phyloP scores from a whole-genome alignment of 2,113 vertebrate genomes.

The Syrmaticus mikado region DNA sequence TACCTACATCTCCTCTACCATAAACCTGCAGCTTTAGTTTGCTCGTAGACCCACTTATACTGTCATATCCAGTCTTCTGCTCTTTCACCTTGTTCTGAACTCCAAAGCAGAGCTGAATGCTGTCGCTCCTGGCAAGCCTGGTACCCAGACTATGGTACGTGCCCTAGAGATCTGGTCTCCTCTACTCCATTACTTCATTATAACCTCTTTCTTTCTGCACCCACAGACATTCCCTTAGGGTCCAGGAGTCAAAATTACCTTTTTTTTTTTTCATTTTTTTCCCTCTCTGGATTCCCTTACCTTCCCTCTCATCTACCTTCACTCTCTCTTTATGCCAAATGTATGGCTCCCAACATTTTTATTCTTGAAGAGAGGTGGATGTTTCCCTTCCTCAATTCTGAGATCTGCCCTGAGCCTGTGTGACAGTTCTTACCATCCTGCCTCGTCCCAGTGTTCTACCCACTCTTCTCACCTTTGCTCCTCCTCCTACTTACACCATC shows the following conservation, averaged over 20 bases:
- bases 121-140: neutral
- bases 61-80: neutral
- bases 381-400: neutral
- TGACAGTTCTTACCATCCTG: neutral
- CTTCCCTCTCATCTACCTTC: neutral
- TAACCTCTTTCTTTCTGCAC: neutral
- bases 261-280: neutral
- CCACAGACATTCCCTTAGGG: neutral
- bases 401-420: neutral
- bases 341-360: neutral
- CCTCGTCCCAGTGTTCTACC: neutral
- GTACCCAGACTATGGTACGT: neutral
- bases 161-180: neutral
- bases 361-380: neutral
- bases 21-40: neutral
- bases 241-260: neutral
- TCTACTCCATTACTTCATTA: neutral
- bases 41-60: neutral
- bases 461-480: constrained; percentile 31
- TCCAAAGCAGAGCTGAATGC: neutral
- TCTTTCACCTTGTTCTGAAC: neutral
- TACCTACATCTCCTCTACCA: neutral
- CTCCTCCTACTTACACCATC: constrained; percentile 1
- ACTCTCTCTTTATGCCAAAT: neutral
- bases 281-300: neutral